A percentile compares a stretch with the other conserved stretches of the same genome.
phyloP scores from a whole-genome alignment of 1,140 invertebrate species.

The Neodiprion lecontei region DNA sequence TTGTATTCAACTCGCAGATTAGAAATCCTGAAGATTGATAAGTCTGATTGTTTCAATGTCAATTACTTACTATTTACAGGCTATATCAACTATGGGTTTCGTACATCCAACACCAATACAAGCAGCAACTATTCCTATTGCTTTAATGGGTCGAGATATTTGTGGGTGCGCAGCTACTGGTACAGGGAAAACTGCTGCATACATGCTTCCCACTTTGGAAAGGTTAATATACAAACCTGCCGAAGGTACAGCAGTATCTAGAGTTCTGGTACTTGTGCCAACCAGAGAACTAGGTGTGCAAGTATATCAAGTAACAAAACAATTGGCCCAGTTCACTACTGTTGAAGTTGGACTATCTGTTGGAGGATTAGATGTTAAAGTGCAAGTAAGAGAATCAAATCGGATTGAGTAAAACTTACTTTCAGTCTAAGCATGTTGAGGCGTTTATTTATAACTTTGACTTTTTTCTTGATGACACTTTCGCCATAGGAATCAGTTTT shows the following conservation, averaged over 20 bases:
- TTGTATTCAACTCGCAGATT: no score
- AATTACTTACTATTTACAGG: constrained; percentile 58
- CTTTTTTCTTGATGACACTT: constrained; percentile 17
- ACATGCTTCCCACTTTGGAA: constrained; percentile 97
- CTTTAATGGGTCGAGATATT: constrained; percentile 86
- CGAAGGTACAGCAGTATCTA: constrained; percentile 71
- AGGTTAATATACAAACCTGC: constrained; percentile 82
- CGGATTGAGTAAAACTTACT: not conserved
- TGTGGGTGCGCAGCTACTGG: constrained; percentile 97
- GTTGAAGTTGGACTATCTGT: constrained; percentile 85
- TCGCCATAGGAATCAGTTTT: constrained; percentile 78
- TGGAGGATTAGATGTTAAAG: constrained; percentile 93
- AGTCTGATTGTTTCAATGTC: not conserved
- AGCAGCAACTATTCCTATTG: constrained; percentile 91
- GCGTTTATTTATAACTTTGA: no score
- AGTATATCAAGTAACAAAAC: constrained; percentile 92
- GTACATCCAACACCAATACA: constrained; percentile 97
- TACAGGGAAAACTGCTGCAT: constrained; percentile 98
- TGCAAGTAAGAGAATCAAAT: constrained; percentile 66
- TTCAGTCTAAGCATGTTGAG: no score
- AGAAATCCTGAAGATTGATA: not conserved
- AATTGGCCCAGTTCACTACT: constrained; percentile 87
- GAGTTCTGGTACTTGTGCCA: constrained; percentile 94
- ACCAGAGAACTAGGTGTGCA: constrained; percentile 96
- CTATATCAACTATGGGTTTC: constrained; percentile 86